Evolutionary conservation across 1,140 invertebrate genomes (phyloP).

Genomic region (Anoplophora glabripennis): DNA sequence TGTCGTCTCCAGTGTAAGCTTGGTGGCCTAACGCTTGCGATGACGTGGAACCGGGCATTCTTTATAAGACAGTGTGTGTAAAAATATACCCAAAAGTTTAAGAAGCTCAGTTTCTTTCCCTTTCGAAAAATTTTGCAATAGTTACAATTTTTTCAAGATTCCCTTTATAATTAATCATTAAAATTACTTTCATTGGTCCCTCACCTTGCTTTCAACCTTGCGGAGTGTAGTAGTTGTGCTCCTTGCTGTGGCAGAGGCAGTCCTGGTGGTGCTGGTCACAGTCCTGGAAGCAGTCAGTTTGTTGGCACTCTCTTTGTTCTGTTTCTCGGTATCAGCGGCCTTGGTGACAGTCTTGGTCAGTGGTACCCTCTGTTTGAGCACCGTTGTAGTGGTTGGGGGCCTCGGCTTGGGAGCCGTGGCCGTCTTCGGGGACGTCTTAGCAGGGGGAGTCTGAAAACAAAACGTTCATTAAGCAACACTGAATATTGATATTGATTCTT

Average conservation of each 20-base stretch:
- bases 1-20: too few species aligned
- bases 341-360: constrained; percentile 31
- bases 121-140: too few species aligned
- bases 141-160: too few species aligned
- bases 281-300: constrained; percentile 55
- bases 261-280: constrained; percentile 40
- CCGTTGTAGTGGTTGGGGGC: constrained; percentile 30
- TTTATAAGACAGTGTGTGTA: too few species aligned
- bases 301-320: constrained; percentile 59
- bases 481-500: too few species aligned
- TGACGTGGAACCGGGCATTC: too few species aligned
- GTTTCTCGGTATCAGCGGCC: constrained; percentile 53
- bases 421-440: constrained; percentile 14
- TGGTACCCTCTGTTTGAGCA: constrained; percentile 41
- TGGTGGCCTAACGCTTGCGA: too few species aligned
- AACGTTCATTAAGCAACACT: background rate
- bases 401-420: constrained; percentile 21
- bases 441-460: constrained; percentile 4
- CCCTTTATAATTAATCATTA: background rate
- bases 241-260: constrained; percentile 46
- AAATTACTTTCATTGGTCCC: background rate
- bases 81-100: too few species aligned
- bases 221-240: constrained; percentile 48
- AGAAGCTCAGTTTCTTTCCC: too few species aligned
- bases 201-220: constrained; percentile 48